Evolutionary conservation across 2,888 invertebrate species (phyloP), one percentile per base, ranked within the genome.

Genomic region (Caradrina clavipalpis): DNA sequence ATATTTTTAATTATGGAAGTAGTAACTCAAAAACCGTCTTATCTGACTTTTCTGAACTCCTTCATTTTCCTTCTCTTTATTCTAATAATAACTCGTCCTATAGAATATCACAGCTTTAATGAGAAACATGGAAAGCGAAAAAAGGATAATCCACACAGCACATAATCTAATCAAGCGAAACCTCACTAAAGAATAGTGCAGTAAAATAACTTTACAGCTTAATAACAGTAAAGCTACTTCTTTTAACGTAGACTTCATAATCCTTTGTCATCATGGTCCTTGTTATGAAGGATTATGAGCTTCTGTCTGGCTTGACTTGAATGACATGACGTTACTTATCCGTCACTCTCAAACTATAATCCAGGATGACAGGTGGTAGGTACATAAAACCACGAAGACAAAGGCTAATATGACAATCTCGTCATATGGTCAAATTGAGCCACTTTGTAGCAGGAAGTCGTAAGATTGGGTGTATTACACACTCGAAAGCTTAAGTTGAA

Each of bases 211-310:
- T 62, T 65, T 62, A 65, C 21, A 56, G 45, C 53, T 17, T 22
- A 39, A 59, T 75, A 75, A 56, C 49, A 74, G 26, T 69, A 58
- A 79, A 65, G 53, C 11, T 19, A 19, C 49, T 39, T 63, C 47
- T 57, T 42, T 42, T 54, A 62, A 60, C 47, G 47, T 45, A 26
- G 62, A 49, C 49, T 65, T 26, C 50, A 22, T 80, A 54, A 69
- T 59, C 22, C 19, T 54, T 53, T 47, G n/a, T 51, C 35, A 58
- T 54, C 49, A 62, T n/a, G 10, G 61, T 61, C 45, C 17, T 49
- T 47, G 19, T 35, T 10, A 42, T 47, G 35, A 67, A 56, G 26
- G 17, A 62, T 56, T 45, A 45, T 21, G 54, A 39, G 26, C 4
- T 15, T 19, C 35, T 11, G 26, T n/a, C 35, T 39, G 13, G 39